Evolutionary conservation across 2,888 invertebrate genomes (phyloP).

Genomic region (Sarcophaga variegata): DNA sequence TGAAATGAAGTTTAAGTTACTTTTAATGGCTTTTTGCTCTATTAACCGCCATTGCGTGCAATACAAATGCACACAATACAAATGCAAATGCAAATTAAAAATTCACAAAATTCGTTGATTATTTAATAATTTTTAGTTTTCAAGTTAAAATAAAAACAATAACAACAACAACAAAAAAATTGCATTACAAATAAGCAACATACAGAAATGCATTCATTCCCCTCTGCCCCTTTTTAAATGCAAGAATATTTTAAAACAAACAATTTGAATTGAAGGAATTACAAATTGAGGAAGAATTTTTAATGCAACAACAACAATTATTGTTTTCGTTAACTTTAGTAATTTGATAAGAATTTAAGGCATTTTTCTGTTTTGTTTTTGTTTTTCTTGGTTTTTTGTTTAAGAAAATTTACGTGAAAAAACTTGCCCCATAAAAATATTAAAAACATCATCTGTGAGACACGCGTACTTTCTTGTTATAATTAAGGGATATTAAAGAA

Average conservation of each 20-base stretch:
- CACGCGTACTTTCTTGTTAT: slow-evolving; percentile 69
- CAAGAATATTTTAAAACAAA: background rate
- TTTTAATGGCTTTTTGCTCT: slow-evolving; percentile 68
- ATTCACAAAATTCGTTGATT: slow-evolving; percentile 1
- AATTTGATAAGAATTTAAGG: background rate
- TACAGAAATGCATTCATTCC: slow-evolving; percentile 41
- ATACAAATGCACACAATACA: slow-evolving; percentile 33
- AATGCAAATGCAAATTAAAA: slow-evolving; percentile 53
- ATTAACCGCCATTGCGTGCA: slow-evolving; percentile 60
- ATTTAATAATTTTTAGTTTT: slow-evolving; percentile 16
- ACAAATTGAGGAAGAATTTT: slow-evolving; percentile 12
- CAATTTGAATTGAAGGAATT: slow-evolving; percentile 18
- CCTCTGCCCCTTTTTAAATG: background rate
- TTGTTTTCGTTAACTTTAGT: slow-evolving; percentile 2
- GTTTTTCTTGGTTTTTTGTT: background rate
- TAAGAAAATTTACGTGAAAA: background rate
- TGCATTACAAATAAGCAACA: background rate
- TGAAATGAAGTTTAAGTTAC: slow-evolving; percentile 51
- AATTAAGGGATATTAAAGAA: slow-evolving; percentile 68
- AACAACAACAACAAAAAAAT: background rate
- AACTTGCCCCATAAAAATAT: background rate
- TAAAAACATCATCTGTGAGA: slow-evolving; percentile 37
- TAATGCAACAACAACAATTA: slow-evolving; percentile 21
- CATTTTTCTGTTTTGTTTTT: background rate
- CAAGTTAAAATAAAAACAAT: no score